Conservation (phyloP, 2,113 vertebrate species). For the Tauraco erythrolophus region DNA sequence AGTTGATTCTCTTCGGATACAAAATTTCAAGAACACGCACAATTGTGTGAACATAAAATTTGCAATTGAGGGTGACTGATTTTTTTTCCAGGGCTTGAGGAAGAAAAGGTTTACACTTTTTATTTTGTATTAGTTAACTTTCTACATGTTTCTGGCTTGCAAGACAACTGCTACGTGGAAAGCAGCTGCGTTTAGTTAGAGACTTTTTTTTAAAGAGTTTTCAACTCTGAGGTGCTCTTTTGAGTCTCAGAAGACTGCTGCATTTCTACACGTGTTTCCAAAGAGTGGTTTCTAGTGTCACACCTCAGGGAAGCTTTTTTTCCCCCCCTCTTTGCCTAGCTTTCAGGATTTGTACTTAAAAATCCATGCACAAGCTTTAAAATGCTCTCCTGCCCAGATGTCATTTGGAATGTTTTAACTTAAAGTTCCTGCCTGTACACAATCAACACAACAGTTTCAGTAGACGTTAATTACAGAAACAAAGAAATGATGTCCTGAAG, state of each 20-base stretch:
- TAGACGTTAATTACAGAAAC: not conserved
- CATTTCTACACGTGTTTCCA: conserved; percentile 61
- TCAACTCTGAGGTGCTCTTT: conserved; percentile 61
- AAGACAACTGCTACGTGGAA: conserved; percentile 56
- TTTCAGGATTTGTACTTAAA: conserved; percentile 15
- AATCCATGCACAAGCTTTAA: not conserved
- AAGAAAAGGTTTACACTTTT: conserved; percentile 59
- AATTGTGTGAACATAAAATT: not conserved
- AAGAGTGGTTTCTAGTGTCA: conserved; percentile 53
- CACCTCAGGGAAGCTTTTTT: conserved; percentile 30
- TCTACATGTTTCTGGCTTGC: conserved; percentile 72
- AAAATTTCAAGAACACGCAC: not conserved
- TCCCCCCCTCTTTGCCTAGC: not conserved
- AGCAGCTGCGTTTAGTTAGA: conserved; percentile 80
- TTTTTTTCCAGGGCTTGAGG: not conserved
- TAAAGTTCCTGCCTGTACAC: not conserved
- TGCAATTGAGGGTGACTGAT: not conserved
- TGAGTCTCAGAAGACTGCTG: conserved; percentile 47
- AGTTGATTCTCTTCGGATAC: not conserved
- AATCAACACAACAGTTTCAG: not conserved
- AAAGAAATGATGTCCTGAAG: not conserved
- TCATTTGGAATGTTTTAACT: conserved; percentile 12
- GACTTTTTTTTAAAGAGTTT: conserved; percentile 57
- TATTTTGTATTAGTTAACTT: conserved; percentile 73
- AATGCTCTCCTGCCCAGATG: not conserved